A percentile compares a stretch with the other conserved stretches of the same genome.
Evolutionary conservation across 2,113 vertebrate genomes (phyloP).

Genomic region (Clarias batrachus): DNA sequence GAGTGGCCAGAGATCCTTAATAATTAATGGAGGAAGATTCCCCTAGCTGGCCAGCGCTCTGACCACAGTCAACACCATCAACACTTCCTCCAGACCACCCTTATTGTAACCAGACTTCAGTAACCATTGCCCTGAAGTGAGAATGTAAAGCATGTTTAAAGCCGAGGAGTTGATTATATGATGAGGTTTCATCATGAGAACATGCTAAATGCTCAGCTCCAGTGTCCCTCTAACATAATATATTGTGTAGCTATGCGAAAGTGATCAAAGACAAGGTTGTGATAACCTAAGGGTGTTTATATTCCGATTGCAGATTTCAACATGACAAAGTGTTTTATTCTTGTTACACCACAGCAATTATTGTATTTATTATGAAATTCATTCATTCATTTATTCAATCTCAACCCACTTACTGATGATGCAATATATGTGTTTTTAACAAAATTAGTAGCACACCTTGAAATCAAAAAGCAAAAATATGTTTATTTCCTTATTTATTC

Average conservation of each 20-base stretch:
- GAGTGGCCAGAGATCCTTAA: slow-evolving; percentile 65
- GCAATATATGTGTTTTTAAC: not conserved
- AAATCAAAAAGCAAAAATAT: not conserved
- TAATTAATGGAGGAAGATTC: slow-evolving; percentile 69
- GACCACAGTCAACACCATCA: not conserved
- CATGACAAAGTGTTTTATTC: not conserved
- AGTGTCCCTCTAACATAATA: not conserved
- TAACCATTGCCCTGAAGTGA: slow-evolving; percentile 14
- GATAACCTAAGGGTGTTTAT: not conserved
- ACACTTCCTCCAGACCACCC: slow-evolving; percentile 9
- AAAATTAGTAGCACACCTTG: not conserved
- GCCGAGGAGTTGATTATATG: not conserved
- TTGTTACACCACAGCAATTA: not conserved
- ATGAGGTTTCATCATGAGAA: not conserved
- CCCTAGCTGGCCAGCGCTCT: slow-evolving; percentile 3
- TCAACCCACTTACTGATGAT: not conserved
- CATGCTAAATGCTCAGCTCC: not conserved
- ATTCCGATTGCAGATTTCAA: not conserved
- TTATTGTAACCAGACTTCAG: slow-evolving; percentile 40
- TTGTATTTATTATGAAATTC: too few relatives aligned
- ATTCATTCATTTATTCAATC: not conserved
- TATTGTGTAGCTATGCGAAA: not conserved
- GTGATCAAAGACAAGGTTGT: not conserved
- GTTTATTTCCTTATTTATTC: not conserved
- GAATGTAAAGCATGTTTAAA: not conserved